Conservation (phyloP, 2,888 invertebrate species). For the Andrena hattorfiana region DNA sequence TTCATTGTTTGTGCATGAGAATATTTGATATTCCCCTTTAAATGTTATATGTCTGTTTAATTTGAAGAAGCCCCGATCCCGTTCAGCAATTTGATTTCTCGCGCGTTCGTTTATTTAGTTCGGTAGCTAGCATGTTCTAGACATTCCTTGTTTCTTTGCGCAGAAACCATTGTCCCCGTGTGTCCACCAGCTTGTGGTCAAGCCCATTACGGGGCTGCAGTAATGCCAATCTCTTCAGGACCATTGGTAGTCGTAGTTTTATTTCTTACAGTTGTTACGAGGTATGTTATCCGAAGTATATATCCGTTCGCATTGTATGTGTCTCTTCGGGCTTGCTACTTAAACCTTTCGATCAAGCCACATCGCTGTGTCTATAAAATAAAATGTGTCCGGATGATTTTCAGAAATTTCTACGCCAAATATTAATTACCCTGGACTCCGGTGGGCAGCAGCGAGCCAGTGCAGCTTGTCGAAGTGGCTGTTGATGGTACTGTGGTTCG, state of each 20-base stretch:
- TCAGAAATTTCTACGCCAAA: constrained; percentile 90
- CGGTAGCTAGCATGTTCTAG: constrained; percentile 80
- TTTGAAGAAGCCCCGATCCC: not conserved
- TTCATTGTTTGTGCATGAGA: constrained; percentile 35
- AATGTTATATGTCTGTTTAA: not conserved
- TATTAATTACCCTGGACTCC: constrained; percentile 90
- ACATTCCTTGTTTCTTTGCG: constrained; percentile 82
- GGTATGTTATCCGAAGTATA: constrained; percentile 76
- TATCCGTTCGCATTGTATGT: not conserved
- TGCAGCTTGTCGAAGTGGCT: constrained; percentile 78
- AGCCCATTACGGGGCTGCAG: constrained; percentile 88
- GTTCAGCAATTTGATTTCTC: constrained; percentile 18
- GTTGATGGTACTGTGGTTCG: constrained; percentile 70
- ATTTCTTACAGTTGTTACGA: constrained; percentile 85
- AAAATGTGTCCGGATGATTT: constrained; percentile 34
- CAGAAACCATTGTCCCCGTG: constrained; percentile 96
- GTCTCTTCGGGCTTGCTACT: not conserved
- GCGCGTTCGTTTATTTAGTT: constrained; percentile 35
- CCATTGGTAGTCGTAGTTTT: constrained; percentile 85
- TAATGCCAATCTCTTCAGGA: constrained; percentile 85
- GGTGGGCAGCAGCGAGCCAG: constrained; percentile 85
- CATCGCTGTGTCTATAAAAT: not conserved
- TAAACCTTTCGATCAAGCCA: not conserved
- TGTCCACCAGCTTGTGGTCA: constrained; percentile 96
- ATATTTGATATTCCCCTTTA: constrained; percentile 10